Evolutionary conservation across 2,888 invertebrate genomes (phyloP).

Genomic region (Pimpla rufipes): DNA sequence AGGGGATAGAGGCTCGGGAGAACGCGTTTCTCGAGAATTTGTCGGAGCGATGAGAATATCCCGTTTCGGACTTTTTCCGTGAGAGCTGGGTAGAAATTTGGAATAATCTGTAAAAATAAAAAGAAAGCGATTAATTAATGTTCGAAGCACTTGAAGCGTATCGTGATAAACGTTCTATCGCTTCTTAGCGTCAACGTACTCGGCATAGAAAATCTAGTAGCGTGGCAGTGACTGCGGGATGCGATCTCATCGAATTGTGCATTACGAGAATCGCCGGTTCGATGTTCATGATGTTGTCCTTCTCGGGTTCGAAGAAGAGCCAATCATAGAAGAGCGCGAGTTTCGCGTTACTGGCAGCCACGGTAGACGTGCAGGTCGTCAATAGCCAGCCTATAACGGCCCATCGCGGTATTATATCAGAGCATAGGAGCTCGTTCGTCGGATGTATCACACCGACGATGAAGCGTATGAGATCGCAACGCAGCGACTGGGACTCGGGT

Average conservation of each 20-base stretch:
- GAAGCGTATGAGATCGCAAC: slow-evolving; percentile 97
- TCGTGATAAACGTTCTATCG: neutral
- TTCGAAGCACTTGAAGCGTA: neutral
- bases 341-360: slow-evolving; percentile 96
- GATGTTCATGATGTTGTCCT: slow-evolving; percentile 98
- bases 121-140: slow-evolving; percentile 30
- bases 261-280: slow-evolving; percentile 97
- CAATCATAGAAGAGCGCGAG: slow-evolving; percentile 97
- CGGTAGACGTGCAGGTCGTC: slow-evolving; percentile 95
- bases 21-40: slow-evolving; percentile 97
- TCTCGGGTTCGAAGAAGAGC: slow-evolving; percentile 95
- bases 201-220: slow-evolving; percentile 95
- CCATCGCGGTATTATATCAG: slow-evolving; percentile 98
- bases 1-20: slow-evolving; percentile 93
- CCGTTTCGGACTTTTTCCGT: slow-evolving; percentile 93
- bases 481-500: slow-evolving; percentile 95
- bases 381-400: slow-evolving; percentile 97
- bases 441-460: slow-evolving; percentile 98
- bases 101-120: slow-evolving; percentile 89
- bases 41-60: slow-evolving; percentile 93
- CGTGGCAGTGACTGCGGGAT: slow-evolving; percentile 96
- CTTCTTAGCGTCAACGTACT: slow-evolving; percentile 85
- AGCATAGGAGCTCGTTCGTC: slow-evolving; percentile 95
- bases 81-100: slow-evolving; percentile 93
- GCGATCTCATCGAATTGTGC: slow-evolving; percentile 96